phyloP scores from a whole-genome alignment of 2,113 vertebrate species.

The Ovis aries region ARS-UI_Ramb_v3.0 NC_056071.1:36525501-36526000 shows the following conservation, averaged over 20 bases:
- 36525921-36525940: background rate
- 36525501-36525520: fast-evolving
- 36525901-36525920: background rate
- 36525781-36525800: background rate
- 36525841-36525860: background rate
- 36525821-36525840: background rate
- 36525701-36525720: background rate
- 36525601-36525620: background rate
- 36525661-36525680: background rate
- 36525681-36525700: background rate
- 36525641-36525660: background rate
- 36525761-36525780: background rate
- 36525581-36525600: background rate
- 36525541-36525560: background rate
- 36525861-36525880: background rate
- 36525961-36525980: background rate
- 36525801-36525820: background rate
- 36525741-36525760: background rate
- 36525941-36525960: background rate
- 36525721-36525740: background rate
- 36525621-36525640: background rate
- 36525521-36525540: background rate
- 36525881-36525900: background rate
- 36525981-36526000: background rate
- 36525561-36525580: background rate